These are phyloP conservation scores for Pygocentrus nattereri DNA, from an alignment of 2,797 vertebrate genomes.

Conservation along the genomic window DNA sequence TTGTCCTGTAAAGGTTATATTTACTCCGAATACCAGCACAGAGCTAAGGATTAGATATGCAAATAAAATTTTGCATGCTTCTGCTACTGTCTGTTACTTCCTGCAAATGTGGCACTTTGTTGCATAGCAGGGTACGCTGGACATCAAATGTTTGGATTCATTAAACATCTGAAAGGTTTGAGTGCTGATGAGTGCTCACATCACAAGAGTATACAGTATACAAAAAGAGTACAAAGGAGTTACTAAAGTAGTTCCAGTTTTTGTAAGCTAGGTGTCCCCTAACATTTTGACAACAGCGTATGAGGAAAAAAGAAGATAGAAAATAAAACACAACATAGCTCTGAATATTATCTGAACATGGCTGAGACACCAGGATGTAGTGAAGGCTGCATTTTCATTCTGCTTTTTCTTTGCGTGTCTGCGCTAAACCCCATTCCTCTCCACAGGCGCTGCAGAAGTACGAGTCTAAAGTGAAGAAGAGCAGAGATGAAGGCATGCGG, in stretches of 20 bases:
- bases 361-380: neutral
- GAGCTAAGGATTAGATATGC: neutral
- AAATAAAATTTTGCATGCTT: constrained; percentile 8
- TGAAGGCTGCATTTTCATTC: neutral
- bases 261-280: too few relatives aligned
- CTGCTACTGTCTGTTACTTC: neutral
- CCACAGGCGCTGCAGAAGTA: constrained; percentile 91
- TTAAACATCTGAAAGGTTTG: neutral
- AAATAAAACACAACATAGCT: too few relatives aligned
- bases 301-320: too few relatives aligned
- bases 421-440: constrained; percentile 10
- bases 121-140: neutral
- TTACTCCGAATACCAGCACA: too few relatives aligned
- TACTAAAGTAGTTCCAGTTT: too few relatives aligned
- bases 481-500: constrained; percentile 92
- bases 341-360: neutral
- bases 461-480: constrained; percentile 91
- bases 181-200: neutral
- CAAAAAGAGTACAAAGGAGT: too few relatives aligned
- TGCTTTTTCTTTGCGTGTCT: constrained; percentile 9
- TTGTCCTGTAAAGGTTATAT: neutral
- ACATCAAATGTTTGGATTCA: neutral
- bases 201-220: neutral
- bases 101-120: neutral
- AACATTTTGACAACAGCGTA: too few relatives aligned